These are phyloP conservation scores for Raillietiella orientalis DNA, from an alignment of 2,888 invertebrate species.

Conservation along the genomic window DNA sequence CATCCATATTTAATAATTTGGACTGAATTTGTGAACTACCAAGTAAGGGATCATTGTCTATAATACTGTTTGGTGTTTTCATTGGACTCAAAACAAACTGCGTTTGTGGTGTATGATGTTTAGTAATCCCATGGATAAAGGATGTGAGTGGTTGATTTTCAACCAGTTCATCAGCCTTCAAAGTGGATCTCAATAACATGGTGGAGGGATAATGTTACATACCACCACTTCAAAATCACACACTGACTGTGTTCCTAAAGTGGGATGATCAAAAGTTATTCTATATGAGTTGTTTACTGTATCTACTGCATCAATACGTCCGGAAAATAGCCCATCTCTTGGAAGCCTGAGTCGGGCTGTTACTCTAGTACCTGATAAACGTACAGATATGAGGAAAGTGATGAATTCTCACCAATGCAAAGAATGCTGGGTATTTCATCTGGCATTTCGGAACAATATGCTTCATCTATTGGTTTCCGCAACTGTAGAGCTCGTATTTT, in stretches of 20 bases:
- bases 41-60: slow-evolving; percentile 15
- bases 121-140: no score
- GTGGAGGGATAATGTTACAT: no score
- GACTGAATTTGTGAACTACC: slow-evolving; percentile 11
- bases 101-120: no score
- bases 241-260: slow-evolving; percentile 75
- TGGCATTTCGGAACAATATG: slow-evolving; percentile 54
- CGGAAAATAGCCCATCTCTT: slow-evolving; percentile 62
- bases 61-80: no score
- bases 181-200: no score
- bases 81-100: no score
- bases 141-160: no score
- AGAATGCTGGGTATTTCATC: slow-evolving; percentile 76
- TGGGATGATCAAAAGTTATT: slow-evolving; percentile 69
- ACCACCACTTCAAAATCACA: slow-evolving; percentile 77
- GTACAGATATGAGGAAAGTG: slow-evolving; percentile 1
- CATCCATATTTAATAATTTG: slow-evolving; percentile 14
- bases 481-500: slow-evolving; percentile 78
- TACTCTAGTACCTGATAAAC: slow-evolving; percentile 12
- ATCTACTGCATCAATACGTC: slow-evolving; percentile 61
- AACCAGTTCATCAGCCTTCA: no score
- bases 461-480: slow-evolving; percentile 35
- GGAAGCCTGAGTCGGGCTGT: slow-evolving; percentile 62
- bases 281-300: slow-evolving; percentile 76
- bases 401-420: slow-evolving; percentile 23